Base-by-base conservation (phyloP, 2,797 vertebrate genomes). In the Galaxias olidus region DNA sequence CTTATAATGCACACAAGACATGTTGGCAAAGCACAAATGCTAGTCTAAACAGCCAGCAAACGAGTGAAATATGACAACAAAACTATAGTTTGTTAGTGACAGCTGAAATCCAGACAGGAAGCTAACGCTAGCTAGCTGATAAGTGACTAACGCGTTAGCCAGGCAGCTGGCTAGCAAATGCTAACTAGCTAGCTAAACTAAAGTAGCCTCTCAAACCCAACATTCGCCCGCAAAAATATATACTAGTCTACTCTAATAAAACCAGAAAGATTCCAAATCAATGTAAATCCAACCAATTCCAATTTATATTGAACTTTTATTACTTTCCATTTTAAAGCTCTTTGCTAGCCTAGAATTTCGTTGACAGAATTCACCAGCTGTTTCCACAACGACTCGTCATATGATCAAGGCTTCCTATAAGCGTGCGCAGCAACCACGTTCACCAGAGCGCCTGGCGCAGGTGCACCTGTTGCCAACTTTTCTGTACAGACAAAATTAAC, bases 1-100 rank as follows among this genome's bases (percentile, higher is more conserved):
- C 88, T 99, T 98, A 81, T 99, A 99, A 78, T 98, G 97, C 62
- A 98, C 91, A 85, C 96, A 96, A 86, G 96, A 93, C 97, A 98
- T 99, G 72, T 4, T 85, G 75, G 18, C 10, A 18, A 43, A 48
- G 13, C 57, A 41, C 54, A 50, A 19, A n/a, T 40, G 19, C 30
- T 9, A 0, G 10, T 18, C 15, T 20, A 5, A 2, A n/a, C n/a
- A 11, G 17, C 14, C 13, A 19, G 7, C 10, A 48, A 42, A 17
- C 15, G 1, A 4, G 11, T 61, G 48, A 40, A 1, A 55, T 42
- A 1, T 17, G 49, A 20, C 52, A 44, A 17, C 15, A 19, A 52
- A n/a, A 49, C 9, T 15, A 10, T 18, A n/a, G 48, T 10, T 30
- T 10, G 18, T 4, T 7, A 11, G 10, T 18, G 18, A 4, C 18